Percentiles rank a stretch among this genome's conserved stretches.
These are phyloP conservation scores for Hypsibius dujardini DNA, from an alignment of 1,140 invertebrate genomes.

Conservation along the genomic window DNA sequence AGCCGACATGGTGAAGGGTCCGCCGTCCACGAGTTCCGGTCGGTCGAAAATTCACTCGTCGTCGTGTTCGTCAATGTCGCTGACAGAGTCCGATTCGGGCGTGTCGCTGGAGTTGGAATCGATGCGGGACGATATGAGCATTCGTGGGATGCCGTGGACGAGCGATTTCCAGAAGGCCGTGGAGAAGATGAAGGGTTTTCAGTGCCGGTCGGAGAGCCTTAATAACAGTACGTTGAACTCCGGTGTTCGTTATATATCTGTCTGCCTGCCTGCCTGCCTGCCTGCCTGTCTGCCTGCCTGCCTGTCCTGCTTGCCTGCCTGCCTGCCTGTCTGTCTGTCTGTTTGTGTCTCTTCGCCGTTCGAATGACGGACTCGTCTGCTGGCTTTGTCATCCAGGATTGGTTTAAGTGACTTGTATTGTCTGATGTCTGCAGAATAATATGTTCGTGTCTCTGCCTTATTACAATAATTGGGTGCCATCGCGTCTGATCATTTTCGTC, in stretches of 20 bases:
- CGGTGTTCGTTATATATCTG: not conserved
- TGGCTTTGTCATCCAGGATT: no score
- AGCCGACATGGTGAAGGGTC: not conserved
- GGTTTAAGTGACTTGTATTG: no score
- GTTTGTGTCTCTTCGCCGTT: no score
- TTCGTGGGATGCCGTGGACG: not conserved
- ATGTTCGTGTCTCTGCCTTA: no score
- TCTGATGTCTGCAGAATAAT: no score
- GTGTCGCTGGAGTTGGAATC: slow-evolving; percentile 12
- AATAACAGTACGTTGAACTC: not conserved
- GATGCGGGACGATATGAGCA: not conserved
- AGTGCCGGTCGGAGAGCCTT: slow-evolving; percentile 2
- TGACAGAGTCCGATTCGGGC: slow-evolving; percentile 14
- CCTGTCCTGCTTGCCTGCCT: no score
- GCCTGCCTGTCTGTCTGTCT: not conserved
- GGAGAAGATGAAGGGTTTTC: slow-evolving; percentile 8
- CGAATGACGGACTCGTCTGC: no score
- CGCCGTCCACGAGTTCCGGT: not conserved
- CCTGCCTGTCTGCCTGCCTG: not conserved
- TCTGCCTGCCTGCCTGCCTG: not conserved
- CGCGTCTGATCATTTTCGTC: no score
- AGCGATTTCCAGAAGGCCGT: not conserved
- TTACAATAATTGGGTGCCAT: no score
- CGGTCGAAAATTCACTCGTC: not conserved
- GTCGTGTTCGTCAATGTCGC: not conserved